phyloP scores from a whole-genome alignment of 2,888 invertebrate genomes.

The Archips crataeganus region DNA sequence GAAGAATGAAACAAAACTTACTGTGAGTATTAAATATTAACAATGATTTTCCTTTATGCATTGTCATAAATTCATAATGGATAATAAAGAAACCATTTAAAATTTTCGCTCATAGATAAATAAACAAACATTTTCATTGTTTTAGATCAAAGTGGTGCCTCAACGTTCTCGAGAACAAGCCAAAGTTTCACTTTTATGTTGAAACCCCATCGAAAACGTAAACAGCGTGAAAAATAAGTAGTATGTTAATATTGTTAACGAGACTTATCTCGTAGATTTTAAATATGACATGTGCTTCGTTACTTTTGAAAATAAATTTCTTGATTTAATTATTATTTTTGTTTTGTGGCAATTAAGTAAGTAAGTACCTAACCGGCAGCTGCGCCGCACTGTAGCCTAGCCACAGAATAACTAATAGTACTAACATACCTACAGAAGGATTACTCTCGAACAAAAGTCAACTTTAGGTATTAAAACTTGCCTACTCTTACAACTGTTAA shows the following conservation, averaged over 20 bases:
- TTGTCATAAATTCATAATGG: too few species aligned
- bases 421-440: too few species aligned
- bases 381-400: too few species aligned
- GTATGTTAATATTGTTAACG: neutral
- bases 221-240: neutral
- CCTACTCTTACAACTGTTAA: too few species aligned
- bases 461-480: too few species aligned
- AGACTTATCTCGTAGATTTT: neutral
- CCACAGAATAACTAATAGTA: too few species aligned
- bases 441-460: too few species aligned
- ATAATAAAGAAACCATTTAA: too few species aligned
- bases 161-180: slow-evolving; percentile 10
- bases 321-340: neutral
- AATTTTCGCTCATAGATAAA: neutral
- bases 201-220: neutral
- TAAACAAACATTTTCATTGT: neutral
- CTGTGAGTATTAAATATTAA: neutral
- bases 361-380: too few species aligned
- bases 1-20: neutral
- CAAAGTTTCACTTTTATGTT: slow-evolving; percentile 1
- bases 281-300: neutral
- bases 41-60: too few species aligned
- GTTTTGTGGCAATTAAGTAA: neutral
- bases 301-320: neutral
- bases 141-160: slow-evolving; percentile 1